Evolutionary conservation across 1,140 invertebrate genomes (phyloP), one percentile per base, ranked within the genome.

Genomic region (Capitella teleta): DNA sequence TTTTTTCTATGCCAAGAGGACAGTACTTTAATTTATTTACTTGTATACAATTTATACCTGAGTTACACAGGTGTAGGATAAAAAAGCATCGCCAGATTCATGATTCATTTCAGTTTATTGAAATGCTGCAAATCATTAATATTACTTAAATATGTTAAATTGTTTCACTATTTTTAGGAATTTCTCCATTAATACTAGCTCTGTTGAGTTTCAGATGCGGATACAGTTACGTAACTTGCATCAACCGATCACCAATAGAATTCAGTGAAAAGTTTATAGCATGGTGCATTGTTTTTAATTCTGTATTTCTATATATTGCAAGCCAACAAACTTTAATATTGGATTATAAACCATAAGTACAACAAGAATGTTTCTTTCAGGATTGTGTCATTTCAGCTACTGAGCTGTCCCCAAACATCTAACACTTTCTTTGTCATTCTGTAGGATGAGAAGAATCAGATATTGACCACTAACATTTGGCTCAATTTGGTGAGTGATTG

Each of bases 391-490:
- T 12, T 16, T 12, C 32, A 34, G 32, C 16, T 34, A 16, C 16
- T 12, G 10, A 12, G 16, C 10, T 34, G 16, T 34, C 10, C 32
- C 10, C 32, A n/a, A n/a, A n/a, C n/a, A 34, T 34, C 10, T 34
- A 12, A 16, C 10, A 10, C 32, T 34, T 34, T 34, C 32, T 47
- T 47, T 19, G 30, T 47, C 36, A 19, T 19, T 34, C n/a, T 25
- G 26, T 19, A 47, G 45, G 45, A 47, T 25, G 45, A 47, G 36
- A 47, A 47, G 45, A 47, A 47, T 32, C 45, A 47, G 36, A 47
- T 47, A 19, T 18, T 47, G 23, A 32, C 45, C 18, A 32, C 45
- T 21, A 47, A 47, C 36, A 47, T 47, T 32, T 47, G 45, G 45
- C 36, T 47, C 28, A 36, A 32, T 18, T 32, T 47, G 45, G 45